Percentiles rank a stretch among this genome's conserved stretches.
These are phyloP conservation scores for Thymallus thymallus DNA, from an alignment of 2,113 vertebrate species.

Conservation along the genomic window DNA sequence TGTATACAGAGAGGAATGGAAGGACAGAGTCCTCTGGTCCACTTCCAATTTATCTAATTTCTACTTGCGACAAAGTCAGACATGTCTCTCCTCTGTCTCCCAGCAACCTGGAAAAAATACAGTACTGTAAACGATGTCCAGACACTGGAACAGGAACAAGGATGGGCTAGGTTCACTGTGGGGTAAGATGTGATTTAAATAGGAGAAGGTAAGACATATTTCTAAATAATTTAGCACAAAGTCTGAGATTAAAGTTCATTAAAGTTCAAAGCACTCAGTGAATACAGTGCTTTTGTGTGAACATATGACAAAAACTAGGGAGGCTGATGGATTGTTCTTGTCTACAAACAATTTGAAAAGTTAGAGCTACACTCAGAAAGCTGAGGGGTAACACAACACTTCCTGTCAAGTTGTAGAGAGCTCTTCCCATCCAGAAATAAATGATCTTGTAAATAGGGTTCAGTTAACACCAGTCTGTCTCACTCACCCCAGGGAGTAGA, in stretches of 20 bases:
- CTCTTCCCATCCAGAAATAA: constrained; percentile 70
- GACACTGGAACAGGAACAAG: constrained; percentile 55
- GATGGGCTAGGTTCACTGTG: neutral
- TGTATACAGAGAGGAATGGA: neutral
- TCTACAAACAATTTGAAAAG: neutral
- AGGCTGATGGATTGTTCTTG: neutral
- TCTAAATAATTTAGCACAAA: too few species aligned
- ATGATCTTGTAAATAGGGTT: constrained; percentile 28
- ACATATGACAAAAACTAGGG: neutral
- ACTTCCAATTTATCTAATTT: constrained; percentile 8
- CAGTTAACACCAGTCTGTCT: too few species aligned
- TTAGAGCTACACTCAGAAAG: neutral
- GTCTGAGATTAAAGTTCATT: too few species aligned
- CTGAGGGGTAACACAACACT: constrained; percentile 46
- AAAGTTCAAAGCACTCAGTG: neutral
- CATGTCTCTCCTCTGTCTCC: constrained; percentile 33
- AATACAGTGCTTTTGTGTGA: too few species aligned
- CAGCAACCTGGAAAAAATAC: constrained; percentile 36
- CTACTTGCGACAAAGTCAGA: neutral
- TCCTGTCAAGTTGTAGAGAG: constrained; percentile 52
- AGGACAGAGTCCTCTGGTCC: neutral
- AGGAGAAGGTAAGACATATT: neutral
- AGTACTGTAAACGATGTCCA: constrained; percentile 49
- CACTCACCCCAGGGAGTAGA: constrained; percentile 7
- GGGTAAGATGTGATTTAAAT: neutral